Conservation (phyloP, 2,888 invertebrate genomes). For the Lamellibrachia columna region DNA sequence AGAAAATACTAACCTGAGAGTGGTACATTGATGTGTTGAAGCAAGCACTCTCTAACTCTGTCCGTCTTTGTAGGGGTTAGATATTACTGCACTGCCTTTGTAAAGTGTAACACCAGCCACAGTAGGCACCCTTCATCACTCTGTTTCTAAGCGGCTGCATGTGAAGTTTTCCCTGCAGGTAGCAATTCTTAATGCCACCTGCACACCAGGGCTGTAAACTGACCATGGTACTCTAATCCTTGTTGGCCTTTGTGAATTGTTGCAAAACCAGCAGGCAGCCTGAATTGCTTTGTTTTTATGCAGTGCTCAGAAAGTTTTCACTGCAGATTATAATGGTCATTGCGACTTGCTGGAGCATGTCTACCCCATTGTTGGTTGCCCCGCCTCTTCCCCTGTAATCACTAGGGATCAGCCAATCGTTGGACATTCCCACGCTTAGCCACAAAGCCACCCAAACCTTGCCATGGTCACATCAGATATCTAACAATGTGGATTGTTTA, state of each 20-base stretch:
- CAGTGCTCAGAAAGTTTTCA: not conserved
- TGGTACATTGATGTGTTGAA: not conserved
- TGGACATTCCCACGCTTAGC: not conserved
- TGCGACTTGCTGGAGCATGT: not conserved
- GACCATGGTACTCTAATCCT: not conserved
- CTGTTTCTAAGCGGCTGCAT: not conserved
- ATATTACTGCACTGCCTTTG: not conserved
- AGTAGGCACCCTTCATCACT: not conserved
- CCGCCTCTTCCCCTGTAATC: not conserved
- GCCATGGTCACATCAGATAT: not conserved
- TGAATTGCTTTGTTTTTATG: not conserved
- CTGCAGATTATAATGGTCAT: not conserved
- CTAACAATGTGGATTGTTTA: not conserved
- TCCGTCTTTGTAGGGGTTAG: not conserved
- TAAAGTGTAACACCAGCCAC: not conserved
- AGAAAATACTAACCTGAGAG: not conserved
- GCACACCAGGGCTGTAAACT: not conserved
- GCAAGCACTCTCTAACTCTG: not conserved
- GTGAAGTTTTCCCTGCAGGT: not conserved
- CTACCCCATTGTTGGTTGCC: not conserved
- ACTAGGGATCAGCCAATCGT: not conserved
- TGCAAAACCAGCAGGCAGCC: not conserved
- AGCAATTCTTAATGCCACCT: not conserved
- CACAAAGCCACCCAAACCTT: not conserved
- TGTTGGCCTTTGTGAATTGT: not conserved